Conservation (phyloP, 2,113 vertebrate genomes). For the Podarcis cretensis region DNA sequence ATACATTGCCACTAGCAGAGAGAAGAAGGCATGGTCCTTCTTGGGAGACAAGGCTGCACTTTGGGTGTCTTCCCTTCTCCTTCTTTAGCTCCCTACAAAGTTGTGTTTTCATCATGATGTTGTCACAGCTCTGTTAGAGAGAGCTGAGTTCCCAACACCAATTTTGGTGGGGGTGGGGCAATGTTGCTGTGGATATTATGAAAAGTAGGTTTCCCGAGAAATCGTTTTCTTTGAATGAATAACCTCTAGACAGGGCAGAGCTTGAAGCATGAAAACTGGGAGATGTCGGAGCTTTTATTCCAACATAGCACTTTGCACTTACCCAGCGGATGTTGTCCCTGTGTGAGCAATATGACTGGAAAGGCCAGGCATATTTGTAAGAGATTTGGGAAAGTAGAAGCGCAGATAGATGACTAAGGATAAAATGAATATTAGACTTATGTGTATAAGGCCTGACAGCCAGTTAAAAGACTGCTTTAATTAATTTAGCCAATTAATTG, state of each 20-base stretch:
- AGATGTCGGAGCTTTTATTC: not conserved
- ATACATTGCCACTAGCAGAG: not conserved
- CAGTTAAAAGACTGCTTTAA: not conserved
- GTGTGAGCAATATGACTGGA: not conserved
- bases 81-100: not conserved
- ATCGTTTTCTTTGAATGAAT: not conserved
- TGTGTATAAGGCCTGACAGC: not conserved
- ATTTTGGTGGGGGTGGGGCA: too few species aligned
- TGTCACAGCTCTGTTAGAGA: not conserved
- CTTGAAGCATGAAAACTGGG: not conserved
- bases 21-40: not conserved
- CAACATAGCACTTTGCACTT: not conserved
- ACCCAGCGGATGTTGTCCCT: not conserved
- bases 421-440: not conserved
- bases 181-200: not conserved
- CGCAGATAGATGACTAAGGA: not conserved
- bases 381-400: not conserved
- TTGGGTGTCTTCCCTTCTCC: not conserved
- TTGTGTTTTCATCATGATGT: not conserved
- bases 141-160: too few species aligned
- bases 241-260: not conserved
- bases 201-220: not conserved
- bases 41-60: too few species aligned
- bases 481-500: conserved; percentile 1
- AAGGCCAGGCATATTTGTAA: not conserved